phyloP scores from a whole-genome alignment of 23 tunicate species.

The Styela clava region DNA sequence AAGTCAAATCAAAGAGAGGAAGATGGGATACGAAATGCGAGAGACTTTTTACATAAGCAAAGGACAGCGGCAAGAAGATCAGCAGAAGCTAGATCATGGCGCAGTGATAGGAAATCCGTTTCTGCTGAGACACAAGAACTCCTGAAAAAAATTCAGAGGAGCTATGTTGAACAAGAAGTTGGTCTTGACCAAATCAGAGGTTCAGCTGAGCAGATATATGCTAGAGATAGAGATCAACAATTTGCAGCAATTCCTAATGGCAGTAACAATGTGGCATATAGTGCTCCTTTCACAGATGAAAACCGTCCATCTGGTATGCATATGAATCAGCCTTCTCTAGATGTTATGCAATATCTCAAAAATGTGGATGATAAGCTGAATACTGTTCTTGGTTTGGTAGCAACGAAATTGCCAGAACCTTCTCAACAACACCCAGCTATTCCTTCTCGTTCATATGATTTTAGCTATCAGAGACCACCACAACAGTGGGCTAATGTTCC shows the following conservation, averaged over 20 bases:
- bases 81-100: slow-evolving; percentile 46
- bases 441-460: slow-evolving; percentile 11
- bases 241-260: background rate
- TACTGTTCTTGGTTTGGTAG: slow-evolving; percentile 45
- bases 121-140: slow-evolving; percentile 47
- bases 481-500: background rate
- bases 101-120: slow-evolving; percentile 32
- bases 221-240: background rate
- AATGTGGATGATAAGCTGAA: slow-evolving; percentile 72
- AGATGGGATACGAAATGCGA: slow-evolving; percentile 49
- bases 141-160: slow-evolving; percentile 31
- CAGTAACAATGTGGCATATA: background rate
- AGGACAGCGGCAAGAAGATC: slow-evolving; percentile 42
- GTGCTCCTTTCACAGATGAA: too few relatives aligned
- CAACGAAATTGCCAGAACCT: slow-evolving; percentile 6
- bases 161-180: slow-evolving; percentile 29
- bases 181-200: background rate
- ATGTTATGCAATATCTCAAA: slow-evolving; percentile 64
- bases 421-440: background rate
- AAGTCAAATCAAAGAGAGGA: slow-evolving; percentile 62
- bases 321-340: slow-evolving; percentile 1
- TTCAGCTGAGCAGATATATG: background rate
- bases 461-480: background rate
- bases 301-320: background rate
- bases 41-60: slow-evolving; percentile 70